Evolutionary conservation across 2,113 vertebrate species (phyloP), one percentile per base, ranked within the genome.

Genomic region (Ibidorhyncha struthersii): DNA sequence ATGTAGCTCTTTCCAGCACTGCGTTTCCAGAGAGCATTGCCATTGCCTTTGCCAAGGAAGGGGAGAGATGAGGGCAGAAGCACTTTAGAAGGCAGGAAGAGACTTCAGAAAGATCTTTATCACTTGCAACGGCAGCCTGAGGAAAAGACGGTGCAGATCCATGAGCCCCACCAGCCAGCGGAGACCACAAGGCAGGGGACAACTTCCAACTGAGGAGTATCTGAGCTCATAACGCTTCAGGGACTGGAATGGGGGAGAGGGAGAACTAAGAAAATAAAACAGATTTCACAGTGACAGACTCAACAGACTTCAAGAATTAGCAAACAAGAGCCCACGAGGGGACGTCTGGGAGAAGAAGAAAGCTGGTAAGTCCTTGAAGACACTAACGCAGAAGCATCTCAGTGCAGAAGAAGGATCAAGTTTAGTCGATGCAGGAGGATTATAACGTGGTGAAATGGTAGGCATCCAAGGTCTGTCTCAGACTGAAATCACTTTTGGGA

Each of bases 401-500:
- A 27, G 81, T 2, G 62, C 91, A 91, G 76, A 40, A 55, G 82
- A 32, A 63, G 43, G 29, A 78, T 71, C 58, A 63, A 0, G 1
- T 69, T 71, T 6, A 20, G 52, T 4, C 74, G 86, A 67, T 49
- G 81, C 56, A 18, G 56, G 5, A 40, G 63, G 70, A 88, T 72
- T 61, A 52, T 3, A 93, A 21, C 8, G 4, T 3, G 10, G 74
- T 43, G 67, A 41, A 94, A 62, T 12, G 30, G 50, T 27, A 62
- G 72, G 66, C 66, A 65, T 27, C 85, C 95, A 73, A 93, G 95
- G 96, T 76, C 96, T 95, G 0, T 2, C 73, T 96, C 18, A 10
- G 86, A 73, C 86, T 91, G 83, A 94, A 96, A 96, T 76, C 86
- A 77, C 91, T 96, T 84, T 77, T 92, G 95, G 93, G 94, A 80